Conservation (phyloP, 2,113 vertebrate species). For the Nibea albiflora region DNA sequence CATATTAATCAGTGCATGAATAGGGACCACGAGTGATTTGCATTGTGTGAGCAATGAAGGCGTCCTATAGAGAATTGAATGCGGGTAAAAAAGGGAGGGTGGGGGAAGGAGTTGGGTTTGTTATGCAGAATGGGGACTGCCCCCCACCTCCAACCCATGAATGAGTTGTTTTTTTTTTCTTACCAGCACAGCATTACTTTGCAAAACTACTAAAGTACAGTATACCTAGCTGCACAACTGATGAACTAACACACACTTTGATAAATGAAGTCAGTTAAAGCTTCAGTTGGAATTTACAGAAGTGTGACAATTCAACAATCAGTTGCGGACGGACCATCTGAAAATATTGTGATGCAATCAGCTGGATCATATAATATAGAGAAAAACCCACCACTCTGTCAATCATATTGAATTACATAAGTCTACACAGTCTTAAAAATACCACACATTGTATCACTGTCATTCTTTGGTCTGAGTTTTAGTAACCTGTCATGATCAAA, state of each 20-base stretch:
- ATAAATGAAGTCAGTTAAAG: background rate
- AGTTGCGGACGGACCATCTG: too few species aligned
- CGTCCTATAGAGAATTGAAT: constrained; percentile 73
- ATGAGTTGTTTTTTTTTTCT: constrained; percentile 83
- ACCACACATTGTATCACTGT: background rate
- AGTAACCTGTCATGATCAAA: background rate
- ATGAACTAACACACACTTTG: background rate
- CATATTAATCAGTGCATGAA: constrained; percentile 86
- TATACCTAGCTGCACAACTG: background rate
- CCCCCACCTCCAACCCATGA: constrained; percentile 14
- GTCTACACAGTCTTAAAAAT: background rate
- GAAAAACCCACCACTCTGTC: background rate
- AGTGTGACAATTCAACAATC: background rate
- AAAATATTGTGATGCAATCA: too few species aligned
- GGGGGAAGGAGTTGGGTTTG: constrained; percentile 60
- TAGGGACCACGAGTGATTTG: constrained; percentile 79
- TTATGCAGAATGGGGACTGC: constrained; percentile 51
- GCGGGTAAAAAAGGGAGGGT: background rate
- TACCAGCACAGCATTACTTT: constrained; percentile 80
- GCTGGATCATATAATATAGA: background rate
- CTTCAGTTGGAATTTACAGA: background rate
- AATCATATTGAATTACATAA: background rate
- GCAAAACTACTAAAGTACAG: constrained; percentile 67
- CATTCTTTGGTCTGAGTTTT: background rate
- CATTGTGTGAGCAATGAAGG: constrained; percentile 81